A percentile compares a stretch with the other conserved stretches of the same genome.
Conservation (phyloP, 1,140 invertebrate species). For the Hyles vespertilio region DNA sequence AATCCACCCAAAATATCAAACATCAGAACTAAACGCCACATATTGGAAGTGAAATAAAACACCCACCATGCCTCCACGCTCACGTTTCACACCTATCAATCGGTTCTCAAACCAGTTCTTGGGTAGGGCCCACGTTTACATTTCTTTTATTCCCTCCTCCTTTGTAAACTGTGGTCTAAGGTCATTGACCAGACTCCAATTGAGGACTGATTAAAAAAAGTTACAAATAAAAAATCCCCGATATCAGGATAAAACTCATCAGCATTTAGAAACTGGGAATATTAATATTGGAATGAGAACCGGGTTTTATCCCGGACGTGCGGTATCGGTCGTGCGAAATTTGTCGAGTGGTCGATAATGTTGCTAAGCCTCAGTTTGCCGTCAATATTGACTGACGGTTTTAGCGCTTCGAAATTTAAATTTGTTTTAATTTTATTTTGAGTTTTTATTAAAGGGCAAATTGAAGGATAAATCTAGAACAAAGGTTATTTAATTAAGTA, state of each 20-base stretch:
- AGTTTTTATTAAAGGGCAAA: too few species aligned
- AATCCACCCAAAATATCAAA: neutral
- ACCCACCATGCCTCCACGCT: too few species aligned
- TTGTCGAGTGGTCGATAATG: too few species aligned
- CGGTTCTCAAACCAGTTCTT: neutral
- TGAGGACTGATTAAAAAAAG: constrained; percentile 34
- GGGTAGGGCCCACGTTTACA: neutral
- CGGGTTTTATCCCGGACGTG: neutral
- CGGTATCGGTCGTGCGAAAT: too few species aligned
- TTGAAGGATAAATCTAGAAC: too few species aligned
- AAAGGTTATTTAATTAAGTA: too few species aligned
- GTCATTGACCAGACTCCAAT: constrained; percentile 7
- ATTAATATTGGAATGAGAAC: constrained; percentile 67
- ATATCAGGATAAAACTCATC: constrained; percentile 41
- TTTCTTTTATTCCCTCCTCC: too few species aligned
- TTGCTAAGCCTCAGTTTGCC: too few species aligned
- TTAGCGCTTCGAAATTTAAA: too few species aligned
- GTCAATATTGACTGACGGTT: too few species aligned
- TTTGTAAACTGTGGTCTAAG: neutral
- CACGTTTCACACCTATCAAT: too few species aligned
- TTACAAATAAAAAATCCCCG: constrained; percentile 34
- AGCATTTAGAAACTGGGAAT: constrained; percentile 41
- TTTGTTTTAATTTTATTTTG: too few species aligned
- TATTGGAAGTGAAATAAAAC: neutral
- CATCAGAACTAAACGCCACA: neutral